Evolutionary conservation across 2,888 invertebrate species (phyloP).

Genomic region (Aproaerema taeniolella): DNA sequence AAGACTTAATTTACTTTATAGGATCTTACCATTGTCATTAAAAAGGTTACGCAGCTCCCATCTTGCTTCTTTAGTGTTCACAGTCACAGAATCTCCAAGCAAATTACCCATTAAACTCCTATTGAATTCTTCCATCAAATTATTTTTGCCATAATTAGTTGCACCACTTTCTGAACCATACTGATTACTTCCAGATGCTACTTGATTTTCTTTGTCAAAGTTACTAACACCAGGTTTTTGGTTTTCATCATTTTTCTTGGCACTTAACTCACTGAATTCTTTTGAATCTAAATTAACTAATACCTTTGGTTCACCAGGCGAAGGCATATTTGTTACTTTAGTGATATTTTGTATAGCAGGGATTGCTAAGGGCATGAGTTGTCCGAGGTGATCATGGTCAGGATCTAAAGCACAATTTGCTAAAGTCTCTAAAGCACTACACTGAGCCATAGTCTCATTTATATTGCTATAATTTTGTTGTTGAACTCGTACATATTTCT

Average conservation of each 20-base stretch:
- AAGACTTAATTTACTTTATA: neutral
- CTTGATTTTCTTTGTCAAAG: conserved; percentile 54
- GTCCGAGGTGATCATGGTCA: conserved; percentile 65
- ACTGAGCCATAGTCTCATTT: conserved; percentile 64
- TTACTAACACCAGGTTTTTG: conserved; percentile 29
- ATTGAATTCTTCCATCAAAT: conserved; percentile 68
- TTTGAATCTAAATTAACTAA: conserved; percentile 68
- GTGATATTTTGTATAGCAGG: conserved; percentile 67
- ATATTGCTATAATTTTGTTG: conserved; percentile 49
- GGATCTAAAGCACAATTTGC: conserved; percentile 68
- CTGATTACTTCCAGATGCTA: conserved; percentile 29
- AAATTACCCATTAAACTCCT: conserved; percentile 70
- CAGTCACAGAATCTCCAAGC: conserved; percentile 79
- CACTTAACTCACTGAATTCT: conserved; percentile 58
- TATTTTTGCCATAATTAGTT: conserved; percentile 52
- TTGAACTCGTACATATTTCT: conserved; percentile 31
- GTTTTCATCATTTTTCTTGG: conserved; percentile 50
- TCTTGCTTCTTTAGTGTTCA: conserved; percentile 83
- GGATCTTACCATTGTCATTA: conserved; percentile 66
- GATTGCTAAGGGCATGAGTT: conserved; percentile 62
- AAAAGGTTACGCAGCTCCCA: conserved; percentile 80
- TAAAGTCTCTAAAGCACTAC: conserved; percentile 67
- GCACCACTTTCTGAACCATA: conserved; percentile 44
- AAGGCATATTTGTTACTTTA: conserved; percentile 67
- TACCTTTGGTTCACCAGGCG: conserved; percentile 68